These are phyloP conservation scores for Corbicula japonica DNA, from an alignment of 2,888 invertebrate genomes.

Conservation along the genomic window DNA sequence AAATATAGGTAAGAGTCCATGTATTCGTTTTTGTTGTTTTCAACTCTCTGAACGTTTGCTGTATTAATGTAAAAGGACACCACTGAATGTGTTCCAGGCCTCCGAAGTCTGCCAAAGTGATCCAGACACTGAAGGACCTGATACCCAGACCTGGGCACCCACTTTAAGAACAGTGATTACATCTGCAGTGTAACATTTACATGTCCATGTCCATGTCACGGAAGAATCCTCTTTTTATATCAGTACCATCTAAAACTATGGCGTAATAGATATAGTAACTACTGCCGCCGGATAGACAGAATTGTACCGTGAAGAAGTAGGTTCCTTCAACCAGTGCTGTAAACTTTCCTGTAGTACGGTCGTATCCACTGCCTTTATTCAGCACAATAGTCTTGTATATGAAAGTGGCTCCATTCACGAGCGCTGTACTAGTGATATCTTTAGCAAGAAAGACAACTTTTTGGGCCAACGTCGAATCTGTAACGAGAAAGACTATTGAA, in stretches of 20 bases:
- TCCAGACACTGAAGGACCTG: neutral
- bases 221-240: neutral
- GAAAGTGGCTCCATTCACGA: neutral
- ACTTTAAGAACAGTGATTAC: neutral
- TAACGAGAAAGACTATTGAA: too few relatives aligned
- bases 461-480: neutral
- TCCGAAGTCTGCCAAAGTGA: neutral
- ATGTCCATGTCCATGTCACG: neutral
- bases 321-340: neutral
- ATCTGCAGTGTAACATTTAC: neutral
- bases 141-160: neutral
- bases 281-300: neutral
- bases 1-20: too few relatives aligned
- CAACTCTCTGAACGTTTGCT: too few relatives aligned
- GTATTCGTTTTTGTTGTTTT: too few relatives aligned
- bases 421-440: neutral
- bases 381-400: neutral
- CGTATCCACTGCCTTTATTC: neutral
- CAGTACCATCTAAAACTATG: neutral
- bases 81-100: neutral
- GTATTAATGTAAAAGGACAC: too few relatives aligned
- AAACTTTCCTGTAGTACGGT: neutral
- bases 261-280: neutral
- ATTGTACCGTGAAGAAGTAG: neutral
- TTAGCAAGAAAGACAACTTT: neutral